phyloP scores from a whole-genome alignment of 2,797 vertebrate species.

The Xiphophorus birchmanni region DNA sequence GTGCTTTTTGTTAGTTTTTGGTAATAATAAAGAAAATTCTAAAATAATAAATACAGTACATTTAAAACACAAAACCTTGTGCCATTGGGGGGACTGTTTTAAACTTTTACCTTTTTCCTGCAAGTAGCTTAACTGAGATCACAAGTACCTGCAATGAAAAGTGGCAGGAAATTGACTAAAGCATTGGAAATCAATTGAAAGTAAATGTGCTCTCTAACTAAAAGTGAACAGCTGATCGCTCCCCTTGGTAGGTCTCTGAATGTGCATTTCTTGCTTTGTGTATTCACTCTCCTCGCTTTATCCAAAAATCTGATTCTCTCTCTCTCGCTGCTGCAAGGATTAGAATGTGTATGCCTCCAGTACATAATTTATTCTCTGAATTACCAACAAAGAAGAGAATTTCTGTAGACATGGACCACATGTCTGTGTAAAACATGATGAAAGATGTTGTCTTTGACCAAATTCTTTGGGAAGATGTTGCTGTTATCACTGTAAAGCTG shows the following conservation, averaged over 20 bases:
- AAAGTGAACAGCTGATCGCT: slow-evolving; percentile 98
- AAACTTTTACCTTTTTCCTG: slow-evolving; percentile 82
- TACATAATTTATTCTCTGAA: not conserved
- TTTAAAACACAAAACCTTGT: slow-evolving; percentile 7
- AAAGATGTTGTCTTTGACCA: not conserved
- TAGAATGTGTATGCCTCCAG: slow-evolving; percentile 18
- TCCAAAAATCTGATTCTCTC: slow-evolving; percentile 5
- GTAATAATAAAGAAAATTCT: not conserved
- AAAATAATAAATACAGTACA: not conserved
- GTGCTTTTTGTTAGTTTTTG: not conserved
- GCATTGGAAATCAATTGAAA: slow-evolving; percentile 99
- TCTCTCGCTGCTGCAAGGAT: slow-evolving; percentile 49
- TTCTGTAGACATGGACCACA: not conserved
- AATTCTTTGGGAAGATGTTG: not conserved
- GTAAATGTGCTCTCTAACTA: slow-evolving; percentile 99
- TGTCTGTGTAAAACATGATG: slow-evolving; percentile 22
- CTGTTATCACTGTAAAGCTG: not conserved
- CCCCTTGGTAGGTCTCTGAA: slow-evolving; percentile 74
- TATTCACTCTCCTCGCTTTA: slow-evolving; percentile 41
- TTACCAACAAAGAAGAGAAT: not conserved
- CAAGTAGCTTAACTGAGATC: slow-evolving; percentile 96
- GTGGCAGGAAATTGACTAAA: slow-evolving; percentile 98
- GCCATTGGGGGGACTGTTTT: slow-evolving; percentile 61
- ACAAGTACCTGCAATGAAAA: slow-evolving; percentile 95
- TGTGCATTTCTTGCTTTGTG: slow-evolving; percentile 45